Conservation (phyloP, 2,888 invertebrate genomes). For the Tachystola acroxantha region DNA sequence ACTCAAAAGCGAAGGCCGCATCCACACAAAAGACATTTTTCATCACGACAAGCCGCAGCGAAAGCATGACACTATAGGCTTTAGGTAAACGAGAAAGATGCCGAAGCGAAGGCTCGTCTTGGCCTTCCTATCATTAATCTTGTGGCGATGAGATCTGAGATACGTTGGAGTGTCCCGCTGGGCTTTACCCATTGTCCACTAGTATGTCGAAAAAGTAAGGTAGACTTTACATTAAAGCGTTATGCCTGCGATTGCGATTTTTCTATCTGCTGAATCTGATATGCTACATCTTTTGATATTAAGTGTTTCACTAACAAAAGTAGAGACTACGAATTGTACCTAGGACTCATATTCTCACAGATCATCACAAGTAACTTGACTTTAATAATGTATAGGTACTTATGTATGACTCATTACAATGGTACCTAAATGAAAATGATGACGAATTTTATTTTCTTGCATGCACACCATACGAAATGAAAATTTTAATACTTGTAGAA, state of each 20-base stretch:
- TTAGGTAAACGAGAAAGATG: constrained; percentile 30
- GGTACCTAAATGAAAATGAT: too few species aligned
- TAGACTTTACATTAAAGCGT: not conserved
- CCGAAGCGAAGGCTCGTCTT: constrained; percentile 15
- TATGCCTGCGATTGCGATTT: not conserved
- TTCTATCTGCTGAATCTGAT: too few species aligned
- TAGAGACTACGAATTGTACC: too few species aligned
- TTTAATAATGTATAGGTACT: too few species aligned
- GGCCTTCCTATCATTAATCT: constrained; percentile 27
- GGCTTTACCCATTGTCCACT: constrained; percentile 28
- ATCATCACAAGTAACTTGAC: too few species aligned
- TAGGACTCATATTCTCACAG: too few species aligned
- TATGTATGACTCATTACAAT: too few species aligned
- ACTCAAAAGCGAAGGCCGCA: not conserved
- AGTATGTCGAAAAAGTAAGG: constrained; percentile 5
- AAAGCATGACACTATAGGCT: constrained; percentile 10
- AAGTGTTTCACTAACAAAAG: too few species aligned
- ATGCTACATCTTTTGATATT: too few species aligned
- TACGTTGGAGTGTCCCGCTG: constrained; percentile 28
- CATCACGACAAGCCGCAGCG: constrained; percentile 25
- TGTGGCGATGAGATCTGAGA: constrained; percentile 32
- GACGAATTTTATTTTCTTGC: too few species aligned
- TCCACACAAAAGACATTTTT: constrained; percentile 55
- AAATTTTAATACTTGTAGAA: too few species aligned
- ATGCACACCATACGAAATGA: too few species aligned